Evolutionary conservation across 2,113 vertebrate genomes (phyloP), one percentile per base, ranked within the genome.

Genomic region (Heloderma charlesbogerti): DNA sequence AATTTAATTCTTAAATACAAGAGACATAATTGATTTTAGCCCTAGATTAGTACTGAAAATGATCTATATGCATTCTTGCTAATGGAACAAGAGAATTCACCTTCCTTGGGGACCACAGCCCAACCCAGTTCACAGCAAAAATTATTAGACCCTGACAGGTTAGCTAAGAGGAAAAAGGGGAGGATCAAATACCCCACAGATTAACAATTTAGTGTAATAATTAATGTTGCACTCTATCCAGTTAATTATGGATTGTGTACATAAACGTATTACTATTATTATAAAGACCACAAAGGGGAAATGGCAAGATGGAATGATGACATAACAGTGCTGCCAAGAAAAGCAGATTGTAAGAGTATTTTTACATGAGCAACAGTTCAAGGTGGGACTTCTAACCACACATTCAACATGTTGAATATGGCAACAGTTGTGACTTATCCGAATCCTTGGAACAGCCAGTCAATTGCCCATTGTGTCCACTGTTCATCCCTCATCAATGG

Each of bases 1-100:
- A 97, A 97, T 97, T 98, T 98, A 98, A 98, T 98, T 98, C 98
- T 98, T 98, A 98, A 98, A 98, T 98, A 98, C 97, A 97, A 96
- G 97, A 97, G 96, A 96, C 96, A 96, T 98, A 98, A 98, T 98
- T 98, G 97, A 98, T 98, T 98, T 98, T 97, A 97, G 96, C 95
- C 96, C 96, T 97, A 97, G 97, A 98, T 97, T 98, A 97, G 96
- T 94, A 81, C 96, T 97, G 97, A 97, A 97, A 98, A 98, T 97
- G 96, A 98, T 97, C 97, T 98, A 97, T 98, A 97, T 97, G 94
- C 97, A 95, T 97, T 97, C 89, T 96, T 94, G 86, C 96, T 97
- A 98, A 98, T 97, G 96, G 97, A 98, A 98, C 96, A 97, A 94
- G 97, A 97, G 97, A 97, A 97, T 97, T 97, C 94, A 92, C 94